Evolutionary conservation across 2,888 invertebrate species (phyloP), one percentile per base, ranked within the genome.

Genomic region (Spisula subtruncata): DNA sequence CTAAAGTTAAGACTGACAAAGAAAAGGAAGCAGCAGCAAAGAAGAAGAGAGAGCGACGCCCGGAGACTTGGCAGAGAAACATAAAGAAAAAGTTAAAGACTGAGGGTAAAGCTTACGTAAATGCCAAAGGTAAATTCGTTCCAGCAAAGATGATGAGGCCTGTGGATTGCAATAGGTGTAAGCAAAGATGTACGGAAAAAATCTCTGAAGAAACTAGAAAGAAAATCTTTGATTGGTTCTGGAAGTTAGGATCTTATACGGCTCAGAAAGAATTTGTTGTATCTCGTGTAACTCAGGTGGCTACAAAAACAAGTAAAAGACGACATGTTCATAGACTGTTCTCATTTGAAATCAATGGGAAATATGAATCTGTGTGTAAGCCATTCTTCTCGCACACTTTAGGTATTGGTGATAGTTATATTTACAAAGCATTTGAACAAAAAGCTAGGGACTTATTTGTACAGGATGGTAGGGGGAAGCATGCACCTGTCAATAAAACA

Each of bases 211-310:
- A 92, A 51, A 87, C 89, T 1, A 85, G 92, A 82, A 86, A 89
- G 79, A 89, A 90, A 86, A 87, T 91, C 8, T 92, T 92, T 89
- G 84, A 90, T 12, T 89, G 86, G 86, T 93, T 91, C 54, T 91
- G 92, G 92, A 91, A 83, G 75, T 56, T 92, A 25, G 89, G 90
- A 12, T 90, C 91, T 41, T 93, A 93, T 86, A 86, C 88, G 0
- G 89, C 89, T 25, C 92, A 93, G 46, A 92, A 90, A 81, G 90
- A 90, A 66, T 93, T 91, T 88, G 92, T 93, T 48, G 92, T 92
- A 1, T 83, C 89, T 1, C 88, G 90, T 80, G 90, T 92, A 20
- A 90, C 88, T 20, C 89, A 90, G 66, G 84, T 89, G n/a, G 83
- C 83, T 54, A 88, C 92, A 41, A 90, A 88, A 60, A 89, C 89